phyloP scores from a whole-genome alignment of 2,797 vertebrate genomes.

The Somateria mollissima region DNA sequence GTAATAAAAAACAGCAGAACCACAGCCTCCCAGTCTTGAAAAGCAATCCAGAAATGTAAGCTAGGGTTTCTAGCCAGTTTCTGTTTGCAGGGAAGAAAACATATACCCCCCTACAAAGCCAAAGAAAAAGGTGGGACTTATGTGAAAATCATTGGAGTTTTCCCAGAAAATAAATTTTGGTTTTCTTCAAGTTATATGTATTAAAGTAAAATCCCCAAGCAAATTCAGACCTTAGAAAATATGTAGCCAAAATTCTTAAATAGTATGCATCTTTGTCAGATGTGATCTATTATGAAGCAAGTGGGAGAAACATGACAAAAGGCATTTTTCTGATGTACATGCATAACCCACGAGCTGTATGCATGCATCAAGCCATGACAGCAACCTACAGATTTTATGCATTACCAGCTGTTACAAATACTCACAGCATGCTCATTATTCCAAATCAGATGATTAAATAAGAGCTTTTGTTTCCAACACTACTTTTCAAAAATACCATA shows the following conservation, averaged over 20 bases:
- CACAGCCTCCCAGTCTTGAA: slow-evolving; percentile 39
- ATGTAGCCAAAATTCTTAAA: neutral
- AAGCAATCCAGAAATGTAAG: slow-evolving; percentile 20
- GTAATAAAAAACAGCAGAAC: slow-evolving; percentile 69
- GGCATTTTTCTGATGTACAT: neutral
- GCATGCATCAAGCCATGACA: slow-evolving; percentile 36
- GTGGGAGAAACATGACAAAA: neutral
- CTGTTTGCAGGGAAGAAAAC: neutral
- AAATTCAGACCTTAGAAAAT: neutral
- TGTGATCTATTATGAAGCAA: slow-evolving; percentile 32
- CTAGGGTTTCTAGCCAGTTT: slow-evolving; percentile 19
- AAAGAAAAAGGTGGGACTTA: slow-evolving; percentile 16
- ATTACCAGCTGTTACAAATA: neutral
- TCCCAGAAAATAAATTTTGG: neutral
- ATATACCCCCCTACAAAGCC: neutral
- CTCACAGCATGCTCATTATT: slow-evolving; percentile 34
- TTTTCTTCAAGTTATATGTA: rapidly evolving
- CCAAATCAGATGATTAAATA: slow-evolving; percentile 25
- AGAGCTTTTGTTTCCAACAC: neutral
- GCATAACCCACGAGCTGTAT: neutral
- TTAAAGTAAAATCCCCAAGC: neutral
- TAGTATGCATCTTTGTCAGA: slow-evolving; percentile 27
- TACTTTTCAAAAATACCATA: neutral
- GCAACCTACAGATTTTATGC: slow-evolving; percentile 23
- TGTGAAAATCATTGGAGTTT: neutral